phyloP scores from a whole-genome alignment of 2,888 invertebrate genomes.

The Mesorhabditis belari region DNA sequence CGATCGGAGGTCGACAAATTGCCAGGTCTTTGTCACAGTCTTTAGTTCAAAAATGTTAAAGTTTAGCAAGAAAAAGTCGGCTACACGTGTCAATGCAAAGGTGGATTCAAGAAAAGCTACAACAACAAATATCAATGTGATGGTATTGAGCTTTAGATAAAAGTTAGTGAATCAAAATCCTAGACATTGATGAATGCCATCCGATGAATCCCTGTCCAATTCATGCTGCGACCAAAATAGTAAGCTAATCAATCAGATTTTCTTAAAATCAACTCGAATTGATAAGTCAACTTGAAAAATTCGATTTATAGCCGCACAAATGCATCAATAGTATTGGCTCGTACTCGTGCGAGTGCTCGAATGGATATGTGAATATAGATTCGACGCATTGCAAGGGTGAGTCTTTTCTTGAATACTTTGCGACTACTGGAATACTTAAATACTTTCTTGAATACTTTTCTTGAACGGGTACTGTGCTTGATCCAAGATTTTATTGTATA shows the following conservation, averaged over 20 bases:
- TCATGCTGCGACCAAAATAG: not conserved
- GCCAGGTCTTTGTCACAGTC: not conserved
- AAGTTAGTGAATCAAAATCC: not conserved
- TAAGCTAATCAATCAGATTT: not conserved
- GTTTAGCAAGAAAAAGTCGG: not conserved
- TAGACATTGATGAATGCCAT: not conserved
- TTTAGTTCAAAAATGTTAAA: too few relatives aligned
- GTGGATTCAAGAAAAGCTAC: not conserved
- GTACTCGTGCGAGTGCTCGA: not conserved
- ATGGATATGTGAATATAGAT: not conserved
- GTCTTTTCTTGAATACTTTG: too few relatives aligned
- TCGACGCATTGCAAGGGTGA: not conserved
- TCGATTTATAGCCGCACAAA: not conserved
- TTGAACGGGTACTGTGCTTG: not conserved
- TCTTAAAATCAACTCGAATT: not conserved
- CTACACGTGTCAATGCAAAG: not conserved
- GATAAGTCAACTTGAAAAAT: not conserved
- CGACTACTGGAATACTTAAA: not conserved
- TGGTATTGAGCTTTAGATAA: not conserved
- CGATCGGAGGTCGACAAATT: not conserved
- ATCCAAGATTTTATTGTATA: not conserved
- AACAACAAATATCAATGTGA: not conserved
- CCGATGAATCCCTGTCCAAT: not conserved
- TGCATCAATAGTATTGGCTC: not conserved
- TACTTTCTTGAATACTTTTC: not conserved